phyloP scores from a whole-genome alignment of 2,888 invertebrate genomes.

The Caenorhabditis becei region DNA sequence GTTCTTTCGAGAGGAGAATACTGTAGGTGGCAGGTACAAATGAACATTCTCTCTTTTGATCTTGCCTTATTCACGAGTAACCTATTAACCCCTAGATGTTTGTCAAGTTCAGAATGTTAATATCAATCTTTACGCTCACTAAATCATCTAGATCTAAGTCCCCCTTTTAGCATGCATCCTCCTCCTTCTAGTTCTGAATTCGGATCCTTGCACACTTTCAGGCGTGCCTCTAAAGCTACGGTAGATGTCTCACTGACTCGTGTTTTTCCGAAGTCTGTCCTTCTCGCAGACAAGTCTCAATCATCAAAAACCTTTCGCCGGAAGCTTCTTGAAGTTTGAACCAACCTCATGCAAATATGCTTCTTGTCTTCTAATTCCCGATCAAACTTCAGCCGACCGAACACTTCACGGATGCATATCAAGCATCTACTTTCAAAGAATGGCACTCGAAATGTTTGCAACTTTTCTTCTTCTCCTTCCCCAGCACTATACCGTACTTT shows the following conservation, averaged over 20 bases:
- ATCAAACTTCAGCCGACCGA: constrained; percentile 41
- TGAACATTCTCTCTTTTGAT: background rate
- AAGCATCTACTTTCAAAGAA: constrained; percentile 40
- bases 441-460: constrained; percentile 35
- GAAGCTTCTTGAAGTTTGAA: constrained; percentile 11
- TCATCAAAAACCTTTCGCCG: constrained; percentile 29
- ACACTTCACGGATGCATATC: constrained; percentile 40
- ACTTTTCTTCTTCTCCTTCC: constrained; percentile 1
- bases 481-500: constrained; percentile 16
- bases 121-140: too few relatives aligned
- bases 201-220: too few relatives aligned
- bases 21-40: background rate
- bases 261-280: background rate
- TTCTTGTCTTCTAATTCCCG: constrained; percentile 5
- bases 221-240: too few relatives aligned
- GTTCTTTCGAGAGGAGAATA: background rate
- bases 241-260: too few relatives aligned
- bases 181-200: too few relatives aligned
- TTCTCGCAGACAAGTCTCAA: background rate
- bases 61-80: too few relatives aligned
- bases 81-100: too few relatives aligned
- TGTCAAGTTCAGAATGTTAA: too few relatives aligned
- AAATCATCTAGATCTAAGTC: too few relatives aligned
- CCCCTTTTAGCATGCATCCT: too few relatives aligned
- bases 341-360: too few relatives aligned